Evolutionary conservation across 1,140 invertebrate genomes (phyloP).

Genomic region (Drosophila ogumai): DNA sequence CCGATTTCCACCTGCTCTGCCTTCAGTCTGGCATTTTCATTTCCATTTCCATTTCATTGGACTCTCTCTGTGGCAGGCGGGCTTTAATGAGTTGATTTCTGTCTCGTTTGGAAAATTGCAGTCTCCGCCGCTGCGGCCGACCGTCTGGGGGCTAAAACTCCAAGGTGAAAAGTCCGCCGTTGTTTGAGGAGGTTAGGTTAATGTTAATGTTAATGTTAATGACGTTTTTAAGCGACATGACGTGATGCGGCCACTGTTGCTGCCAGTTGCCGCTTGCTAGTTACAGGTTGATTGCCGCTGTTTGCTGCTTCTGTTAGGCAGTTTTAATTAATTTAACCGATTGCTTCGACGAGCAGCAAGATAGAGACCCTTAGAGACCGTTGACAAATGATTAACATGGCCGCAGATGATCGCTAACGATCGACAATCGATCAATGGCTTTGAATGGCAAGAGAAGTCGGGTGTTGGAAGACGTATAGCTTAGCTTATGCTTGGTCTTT

Average conservation of each 20-base stretch:
- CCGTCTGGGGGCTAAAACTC: slow-evolving; percentile 13
- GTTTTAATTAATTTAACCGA: slow-evolving; percentile 42
- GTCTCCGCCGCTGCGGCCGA: slow-evolving; percentile 3
- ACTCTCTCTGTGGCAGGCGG: slow-evolving; percentile 38
- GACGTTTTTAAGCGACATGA: slow-evolving; percentile 73
- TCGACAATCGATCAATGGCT: slow-evolving; percentile 14
- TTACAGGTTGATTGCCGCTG: slow-evolving; percentile 18
- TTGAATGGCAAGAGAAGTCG: neutral
- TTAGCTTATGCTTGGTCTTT: too few relatives aligned
- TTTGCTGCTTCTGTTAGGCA: slow-evolving; percentile 18
- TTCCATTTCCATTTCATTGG: slow-evolving; percentile 46
- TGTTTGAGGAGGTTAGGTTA: slow-evolving; percentile 64
- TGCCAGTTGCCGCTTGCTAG: slow-evolving; percentile 11
- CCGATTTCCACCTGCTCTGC: slow-evolving; percentile 7
- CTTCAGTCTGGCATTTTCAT: slow-evolving; percentile 33
- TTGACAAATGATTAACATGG: slow-evolving; percentile 38
- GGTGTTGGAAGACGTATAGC: neutral
- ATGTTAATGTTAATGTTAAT: slow-evolving; percentile 67
- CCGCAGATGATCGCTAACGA: slow-evolving; percentile 19
- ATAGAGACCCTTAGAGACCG: slow-evolving; percentile 5
- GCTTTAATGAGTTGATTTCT: slow-evolving; percentile 54
- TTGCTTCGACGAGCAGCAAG: slow-evolving; percentile 7
- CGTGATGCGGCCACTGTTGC: slow-evolving; percentile 46
- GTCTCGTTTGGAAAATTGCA: slow-evolving; percentile 49
- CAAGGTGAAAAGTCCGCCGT: slow-evolving; percentile 73